phyloP scores from a whole-genome alignment of 1,140 invertebrate genomes.

The Drosophila jambulina region DNA sequence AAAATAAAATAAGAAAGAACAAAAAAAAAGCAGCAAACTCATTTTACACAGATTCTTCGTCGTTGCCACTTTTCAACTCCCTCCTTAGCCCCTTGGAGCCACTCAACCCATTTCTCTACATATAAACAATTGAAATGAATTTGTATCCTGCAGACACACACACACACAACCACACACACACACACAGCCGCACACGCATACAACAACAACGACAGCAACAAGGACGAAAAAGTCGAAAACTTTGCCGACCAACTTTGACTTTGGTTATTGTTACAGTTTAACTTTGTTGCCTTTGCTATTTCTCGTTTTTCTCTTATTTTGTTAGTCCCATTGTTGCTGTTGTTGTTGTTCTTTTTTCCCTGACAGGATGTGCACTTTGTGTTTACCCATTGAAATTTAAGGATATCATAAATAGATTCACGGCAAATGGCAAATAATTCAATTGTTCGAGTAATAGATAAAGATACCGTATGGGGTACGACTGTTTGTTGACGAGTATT shows the following conservation, averaged over 20 bases:
- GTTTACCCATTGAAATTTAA: slow-evolving; percentile 24
- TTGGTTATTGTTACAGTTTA: slow-evolving; percentile 83
- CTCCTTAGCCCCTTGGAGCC: slow-evolving; percentile 4
- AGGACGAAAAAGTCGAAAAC: slow-evolving; percentile 60
- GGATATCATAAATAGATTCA: slow-evolving; percentile 7
- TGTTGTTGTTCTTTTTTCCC: slow-evolving; percentile 4
- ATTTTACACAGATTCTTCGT: slow-evolving; percentile 54
- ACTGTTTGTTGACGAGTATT: background rate
- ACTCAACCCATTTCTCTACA: slow-evolving; percentile 35
- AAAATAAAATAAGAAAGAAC: slow-evolving; percentile 18
- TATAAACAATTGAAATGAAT: slow-evolving; percentile 79
- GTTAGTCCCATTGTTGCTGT: slow-evolving; percentile 8
- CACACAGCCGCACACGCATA: slow-evolving; percentile 23
- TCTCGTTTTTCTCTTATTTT: slow-evolving; percentile 43
- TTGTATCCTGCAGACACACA: slow-evolving; percentile 71
- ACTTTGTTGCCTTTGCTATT: slow-evolving; percentile 69
- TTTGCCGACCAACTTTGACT: slow-evolving; percentile 82
- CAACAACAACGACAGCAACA: slow-evolving; percentile 33
- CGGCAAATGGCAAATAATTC: slow-evolving; percentile 9
- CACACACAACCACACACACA: slow-evolving; percentile 22
- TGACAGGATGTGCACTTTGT: slow-evolving; percentile 35
- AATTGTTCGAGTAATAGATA: slow-evolving; percentile 5
- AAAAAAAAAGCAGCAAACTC: slow-evolving; percentile 25
- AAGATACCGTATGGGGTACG: background rate
- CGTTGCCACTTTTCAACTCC: slow-evolving; percentile 23